Evolutionary conservation across 2,888 invertebrate species (phyloP), one percentile per base, ranked within the genome.

Genomic region (Drosophila borealis): DNA sequence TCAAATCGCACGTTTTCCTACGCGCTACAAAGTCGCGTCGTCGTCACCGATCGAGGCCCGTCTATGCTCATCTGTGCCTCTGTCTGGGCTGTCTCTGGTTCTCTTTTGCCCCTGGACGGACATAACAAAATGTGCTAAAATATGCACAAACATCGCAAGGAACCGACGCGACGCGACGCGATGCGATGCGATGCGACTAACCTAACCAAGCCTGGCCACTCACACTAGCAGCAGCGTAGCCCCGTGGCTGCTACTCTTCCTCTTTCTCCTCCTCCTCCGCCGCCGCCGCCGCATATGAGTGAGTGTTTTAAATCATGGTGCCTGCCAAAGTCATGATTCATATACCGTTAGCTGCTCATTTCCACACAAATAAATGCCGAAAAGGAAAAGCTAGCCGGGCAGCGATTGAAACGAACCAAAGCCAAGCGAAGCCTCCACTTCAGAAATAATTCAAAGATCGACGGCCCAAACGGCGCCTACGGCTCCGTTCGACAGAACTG

Each of bases 291-390:
- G 68, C 84, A 77, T 87, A 85, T 88, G 88, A 89, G 85, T 89
- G 86, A 89, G 89, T 85, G 90, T 85, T 89, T 84, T 83, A 89
- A 90, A 91, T 89, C 91, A 90, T 90, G 90, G 81, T 85, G 90
- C 84, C 88, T 91, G 90, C 88, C 91, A 90, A 88, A 89, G 91
- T 91, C 91, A 91, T 92, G 92, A 91, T 91, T 91, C 91, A 91
- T 90, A 82, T 91, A 89, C 92, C 91, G 92, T 91, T 92, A 91
- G 84, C 80, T 91, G 87, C 82, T 84, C 78, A 90, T 89, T 85
- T 86, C 84, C 88, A 87, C 85, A 86, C 89, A 88, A 82, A 87
- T 74, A 88, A 88, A 88, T 80, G 79, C 87, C 89, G 81, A 81
- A 77, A 82, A 88, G 88, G 81, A 71, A 77, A 72, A 74, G 62